These are phyloP conservation scores for Myotis brandtii DNA, from an alignment of 2,113 vertebrate genomes.

Conservation along the genomic window DNA sequence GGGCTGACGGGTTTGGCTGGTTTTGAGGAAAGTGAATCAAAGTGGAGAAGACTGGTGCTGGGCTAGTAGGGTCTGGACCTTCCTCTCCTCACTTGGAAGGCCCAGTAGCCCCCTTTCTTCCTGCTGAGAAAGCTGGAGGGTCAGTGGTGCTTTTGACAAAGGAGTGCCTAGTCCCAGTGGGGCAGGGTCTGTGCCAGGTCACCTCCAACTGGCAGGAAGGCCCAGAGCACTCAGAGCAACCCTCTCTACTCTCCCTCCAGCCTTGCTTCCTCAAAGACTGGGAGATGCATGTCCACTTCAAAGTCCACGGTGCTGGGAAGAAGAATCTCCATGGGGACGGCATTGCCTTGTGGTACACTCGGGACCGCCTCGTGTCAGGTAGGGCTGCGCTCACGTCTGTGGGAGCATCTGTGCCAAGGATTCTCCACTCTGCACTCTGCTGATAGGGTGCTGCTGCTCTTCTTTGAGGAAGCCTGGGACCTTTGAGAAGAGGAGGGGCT, in stretches of 20 bases:
- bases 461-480: background rate
- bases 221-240: background rate
- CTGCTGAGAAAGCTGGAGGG: background rate
- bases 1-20: background rate
- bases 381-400: background rate
- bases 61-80: background rate
- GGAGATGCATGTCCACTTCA: conserved; percentile 99
- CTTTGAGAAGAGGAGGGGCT: background rate
- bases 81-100: background rate
- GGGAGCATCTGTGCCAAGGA: background rate
- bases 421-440: background rate
- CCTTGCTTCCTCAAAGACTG: conserved; percentile 98
- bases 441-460: background rate
- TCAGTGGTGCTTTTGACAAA: background rate
- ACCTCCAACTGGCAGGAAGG: background rate
- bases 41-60: background rate
- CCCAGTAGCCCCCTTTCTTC: background rate
- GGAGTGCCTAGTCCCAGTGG: background rate
- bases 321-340: conserved; percentile 98
- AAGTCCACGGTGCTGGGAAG: conserved; percentile 94
- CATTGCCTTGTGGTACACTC: conserved; percentile 98
- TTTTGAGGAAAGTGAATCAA: background rate
- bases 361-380: conserved; percentile 94
- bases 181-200: background rate
- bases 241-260: conserved; percentile 79